Evolutionary conservation across 2,113 vertebrate species (phyloP), one percentile per base, ranked within the genome.

Genomic region (Aramus guarauna): DNA sequence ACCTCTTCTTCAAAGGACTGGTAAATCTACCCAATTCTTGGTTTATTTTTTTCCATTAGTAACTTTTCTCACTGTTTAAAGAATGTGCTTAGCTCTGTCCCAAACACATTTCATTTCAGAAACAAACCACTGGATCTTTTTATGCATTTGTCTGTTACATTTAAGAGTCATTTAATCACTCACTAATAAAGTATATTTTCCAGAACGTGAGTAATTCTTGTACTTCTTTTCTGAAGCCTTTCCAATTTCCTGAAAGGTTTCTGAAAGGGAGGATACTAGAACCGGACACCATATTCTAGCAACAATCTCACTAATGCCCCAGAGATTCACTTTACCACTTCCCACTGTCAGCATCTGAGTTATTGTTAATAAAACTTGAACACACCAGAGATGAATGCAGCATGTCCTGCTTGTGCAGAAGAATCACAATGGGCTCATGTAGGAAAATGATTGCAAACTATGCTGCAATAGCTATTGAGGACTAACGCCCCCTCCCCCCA

Each of bases 231-330:
- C 50, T 74, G 90, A 91, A 88, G 55, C 52, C 47, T 85, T 88
- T 93, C 60, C 47, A 52, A 30, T 90, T 94, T 96, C 41, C 75
- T 76, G 67, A 88, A 85, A 88, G 41, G 20, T 72, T 95, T 95
- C 50, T 76, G 41, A 83, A 90, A 88, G 62, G 32, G 36, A 77
- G 14, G 41, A 52, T 83, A 67, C 62, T 47, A 74, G 47, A 74
- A 77, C 36, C 73, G 94, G 67, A 66, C 48, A 66, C 47, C 15
- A 37, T 83, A 80, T 43, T 97, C 78, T 88, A 93, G 82, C 27
- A 69, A 76, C 26, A 53, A 48, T 84, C 67, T 95, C 75, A 52
- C 26, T 74, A 93, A 83, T 71, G 50, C 72, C 18, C 41, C 63
- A 52, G 75, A 93, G 84, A 92, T 73, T 92, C 78, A 94, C 48